phyloP scores from a whole-genome alignment of 2,113 vertebrate genomes.

The Monopterus albus region DNA sequence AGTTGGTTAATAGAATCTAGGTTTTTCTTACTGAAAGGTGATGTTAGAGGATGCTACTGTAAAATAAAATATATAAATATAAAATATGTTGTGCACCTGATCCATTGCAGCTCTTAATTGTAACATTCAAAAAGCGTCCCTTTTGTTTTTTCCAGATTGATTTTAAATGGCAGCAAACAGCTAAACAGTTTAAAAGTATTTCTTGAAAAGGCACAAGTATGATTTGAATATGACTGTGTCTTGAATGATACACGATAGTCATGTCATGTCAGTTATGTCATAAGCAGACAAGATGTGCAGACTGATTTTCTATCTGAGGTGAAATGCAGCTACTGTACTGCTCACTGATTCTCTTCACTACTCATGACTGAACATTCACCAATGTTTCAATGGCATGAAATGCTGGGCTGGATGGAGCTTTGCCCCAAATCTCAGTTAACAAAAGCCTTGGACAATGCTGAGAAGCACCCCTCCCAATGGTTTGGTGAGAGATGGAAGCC shows the following conservation, averaged over 20 bases:
- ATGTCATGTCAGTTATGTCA: too few species aligned
- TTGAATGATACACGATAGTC: too few species aligned
- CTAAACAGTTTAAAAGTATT: not conserved
- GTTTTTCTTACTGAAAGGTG: not conserved
- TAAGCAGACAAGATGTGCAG: too few species aligned
- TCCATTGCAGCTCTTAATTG: not conserved
- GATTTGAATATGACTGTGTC: not conserved
- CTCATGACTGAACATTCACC: not conserved
- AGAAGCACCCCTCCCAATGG: not conserved
- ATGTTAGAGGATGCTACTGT: not conserved
- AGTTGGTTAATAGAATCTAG: not conserved
- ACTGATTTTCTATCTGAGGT: not conserved
- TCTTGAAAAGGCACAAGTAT: not conserved
- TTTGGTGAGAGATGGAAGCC: not conserved
- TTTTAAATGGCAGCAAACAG: not conserved
- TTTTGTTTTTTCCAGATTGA: not conserved
- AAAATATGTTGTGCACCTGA: not conserved
- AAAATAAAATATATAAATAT: not conserved
- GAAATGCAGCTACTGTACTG: slow-evolving; percentile 1
- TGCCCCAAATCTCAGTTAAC: not conserved
- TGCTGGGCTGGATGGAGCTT: not conserved
- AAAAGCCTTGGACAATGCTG: not conserved
- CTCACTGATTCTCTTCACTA: too few species aligned
- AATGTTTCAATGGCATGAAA: not conserved
- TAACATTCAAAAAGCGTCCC: not conserved